These are phyloP conservation scores for Halocaridina rubra DNA, from an alignment of 2,888 invertebrate species.

Conservation along the genomic window DNA sequence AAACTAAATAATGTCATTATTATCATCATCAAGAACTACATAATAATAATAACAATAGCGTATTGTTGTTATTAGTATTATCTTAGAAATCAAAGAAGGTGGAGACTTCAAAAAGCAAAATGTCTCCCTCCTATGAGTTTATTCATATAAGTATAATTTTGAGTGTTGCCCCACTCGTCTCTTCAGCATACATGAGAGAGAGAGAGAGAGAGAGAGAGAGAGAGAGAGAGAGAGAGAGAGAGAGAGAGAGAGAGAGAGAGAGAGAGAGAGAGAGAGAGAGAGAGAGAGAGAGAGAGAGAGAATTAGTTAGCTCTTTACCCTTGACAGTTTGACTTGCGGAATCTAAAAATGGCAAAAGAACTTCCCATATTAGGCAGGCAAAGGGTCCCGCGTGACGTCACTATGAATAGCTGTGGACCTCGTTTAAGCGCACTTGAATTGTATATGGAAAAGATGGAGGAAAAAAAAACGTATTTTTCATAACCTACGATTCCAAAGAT, in stretches of 20 bases:
- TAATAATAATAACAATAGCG: too few relatives aligned
- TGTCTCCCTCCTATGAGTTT: too few relatives aligned
- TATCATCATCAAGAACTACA: too few relatives aligned
- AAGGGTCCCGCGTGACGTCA: not conserved
- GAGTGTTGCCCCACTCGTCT: too few relatives aligned
- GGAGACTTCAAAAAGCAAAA: too few relatives aligned
- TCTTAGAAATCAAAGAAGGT: too few relatives aligned
- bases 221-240: not conserved
- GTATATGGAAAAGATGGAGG: not conserved
- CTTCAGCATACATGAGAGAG: too few relatives aligned
- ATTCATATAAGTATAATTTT: too few relatives aligned
- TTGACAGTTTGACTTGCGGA: not conserved
- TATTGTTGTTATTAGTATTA: too few relatives aligned
- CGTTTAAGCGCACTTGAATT: not conserved
- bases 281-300: not conserved
- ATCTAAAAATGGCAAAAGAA: not conserved
- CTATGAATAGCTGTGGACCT: not conserved
- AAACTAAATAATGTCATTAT: too few relatives aligned
- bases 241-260: not conserved
- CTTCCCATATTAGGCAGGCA: not conserved
- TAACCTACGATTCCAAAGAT: too few relatives aligned
- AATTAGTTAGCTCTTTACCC: not conserved
- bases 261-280: not conserved
- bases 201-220: not conserved
- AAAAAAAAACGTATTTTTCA: too few relatives aligned